Conservation (phyloP, 2,113 vertebrate genomes). For the Xiphophorus couchianus region DNA sequence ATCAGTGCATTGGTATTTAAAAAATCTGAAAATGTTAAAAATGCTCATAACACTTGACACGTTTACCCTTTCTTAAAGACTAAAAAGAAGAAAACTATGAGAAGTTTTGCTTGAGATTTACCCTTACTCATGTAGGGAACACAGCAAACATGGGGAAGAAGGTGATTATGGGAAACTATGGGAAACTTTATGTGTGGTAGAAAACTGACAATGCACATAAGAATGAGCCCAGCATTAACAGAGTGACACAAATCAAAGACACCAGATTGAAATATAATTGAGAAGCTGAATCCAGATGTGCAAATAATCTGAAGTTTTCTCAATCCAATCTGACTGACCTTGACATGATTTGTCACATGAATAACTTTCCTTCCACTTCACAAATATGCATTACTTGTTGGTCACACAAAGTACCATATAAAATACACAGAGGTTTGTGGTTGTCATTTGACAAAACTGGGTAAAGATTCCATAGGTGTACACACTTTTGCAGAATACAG, state of each 20-base stretch:
- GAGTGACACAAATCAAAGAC: not conserved
- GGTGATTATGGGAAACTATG: too few species aligned
- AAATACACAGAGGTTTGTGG: too few species aligned
- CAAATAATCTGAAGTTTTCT: not conserved
- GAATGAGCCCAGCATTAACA: not conserved
- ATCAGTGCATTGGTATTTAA: too few species aligned
- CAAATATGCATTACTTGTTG: not conserved
- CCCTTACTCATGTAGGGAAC: not conserved
- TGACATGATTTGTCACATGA: too few species aligned
- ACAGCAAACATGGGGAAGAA: not conserved
- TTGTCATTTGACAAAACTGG: too few species aligned
- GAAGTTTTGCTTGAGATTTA: not conserved
- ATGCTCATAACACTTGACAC: not conserved
- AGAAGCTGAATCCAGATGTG: not conserved
- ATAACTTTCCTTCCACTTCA: not conserved
- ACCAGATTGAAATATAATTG: not conserved
- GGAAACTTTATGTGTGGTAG: not conserved
- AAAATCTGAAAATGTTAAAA: not conserved
- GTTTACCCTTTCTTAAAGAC: not conserved
- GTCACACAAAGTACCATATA: not conserved
- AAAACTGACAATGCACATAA: not conserved
- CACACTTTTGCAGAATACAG: not conserved
- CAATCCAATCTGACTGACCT: not conserved
- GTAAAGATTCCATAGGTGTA: not conserved
- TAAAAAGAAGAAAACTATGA: not conserved